phyloP scores from a whole-genome alignment of 2,797 vertebrate species.

The Mastacembelus armatus region DNA sequence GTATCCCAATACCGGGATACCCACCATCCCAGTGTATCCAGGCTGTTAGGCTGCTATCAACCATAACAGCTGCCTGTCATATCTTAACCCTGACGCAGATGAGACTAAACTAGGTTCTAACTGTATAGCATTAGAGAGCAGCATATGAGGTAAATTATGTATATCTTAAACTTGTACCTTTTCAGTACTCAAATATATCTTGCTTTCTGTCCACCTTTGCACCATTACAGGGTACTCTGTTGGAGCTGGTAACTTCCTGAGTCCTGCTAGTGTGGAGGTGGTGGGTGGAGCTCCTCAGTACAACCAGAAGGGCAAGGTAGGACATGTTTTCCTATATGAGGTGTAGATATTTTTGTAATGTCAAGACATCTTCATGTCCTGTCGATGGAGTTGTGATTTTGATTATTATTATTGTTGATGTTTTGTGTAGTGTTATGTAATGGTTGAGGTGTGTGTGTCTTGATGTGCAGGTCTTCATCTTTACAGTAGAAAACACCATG shows the following conservation, averaged over 20 bases:
- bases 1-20: too few species aligned
- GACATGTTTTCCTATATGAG: too few species aligned
- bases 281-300: slow-evolving; percentile 95
- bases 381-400: neutral
- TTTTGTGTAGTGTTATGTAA: neutral
- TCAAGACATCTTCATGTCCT: neutral
- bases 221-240: slow-evolving; percentile 92
- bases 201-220: neutral
- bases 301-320: slow-evolving; percentile 95
- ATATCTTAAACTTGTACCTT: too few species aligned
- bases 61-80: too few species aligned
- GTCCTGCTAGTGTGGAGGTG: slow-evolving; percentile 83
- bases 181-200: too few species aligned
- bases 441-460: neutral
- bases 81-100: too few species aligned
- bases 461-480: slow-evolving; percentile 88
- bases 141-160: too few species aligned
- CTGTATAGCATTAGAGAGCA: neutral
- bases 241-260: slow-evolving; percentile 91
- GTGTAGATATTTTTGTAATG: neutral
- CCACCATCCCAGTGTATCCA: too few species aligned
- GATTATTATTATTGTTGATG: neutral
- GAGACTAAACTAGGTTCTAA: too few species aligned
- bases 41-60: too few species aligned
- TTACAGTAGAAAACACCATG: slow-evolving; percentile 77